Conservation (phyloP, 2,797 vertebrate genomes). For the Danio aesculapii region DNA sequence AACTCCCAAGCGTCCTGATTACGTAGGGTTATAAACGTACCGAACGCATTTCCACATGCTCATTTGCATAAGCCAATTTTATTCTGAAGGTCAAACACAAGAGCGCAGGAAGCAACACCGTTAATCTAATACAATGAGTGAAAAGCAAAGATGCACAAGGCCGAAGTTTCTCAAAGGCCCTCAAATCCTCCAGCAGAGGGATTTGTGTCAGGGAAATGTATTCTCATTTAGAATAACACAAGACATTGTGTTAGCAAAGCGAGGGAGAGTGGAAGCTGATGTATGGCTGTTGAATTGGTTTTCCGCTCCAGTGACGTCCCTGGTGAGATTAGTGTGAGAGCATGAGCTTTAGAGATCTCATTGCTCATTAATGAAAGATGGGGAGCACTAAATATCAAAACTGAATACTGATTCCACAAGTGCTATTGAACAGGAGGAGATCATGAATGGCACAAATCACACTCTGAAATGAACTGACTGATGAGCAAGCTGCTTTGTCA, state of each 20-base stretch:
- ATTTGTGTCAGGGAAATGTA: constrained; percentile 51
- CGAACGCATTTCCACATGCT: constrained; percentile 43
- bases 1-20: constrained; percentile 43
- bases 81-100: constrained; percentile 50
- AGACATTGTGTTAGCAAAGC: constrained; percentile 38
- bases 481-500: not conserved
- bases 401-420: constrained; percentile 42
- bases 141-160: constrained; percentile 36
- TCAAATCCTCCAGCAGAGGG: constrained; percentile 51
- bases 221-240: constrained; percentile 46
- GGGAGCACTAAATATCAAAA: constrained; percentile 44
- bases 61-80: constrained; percentile 47
- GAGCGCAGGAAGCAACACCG: constrained; percentile 26
- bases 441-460: constrained; percentile 14
- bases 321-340: constrained; percentile 49
- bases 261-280: constrained; percentile 29
- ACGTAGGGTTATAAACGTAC: constrained; percentile 34
- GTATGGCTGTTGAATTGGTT: constrained; percentile 47
- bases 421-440: constrained; percentile 21
- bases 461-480: not conserved
- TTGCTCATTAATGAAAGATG: constrained; percentile 62
- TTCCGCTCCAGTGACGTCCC: constrained; percentile 35
- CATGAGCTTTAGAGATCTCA: constrained; percentile 53
- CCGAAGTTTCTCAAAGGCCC: constrained; percentile 41
- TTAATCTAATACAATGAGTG: constrained; percentile 24